Base-by-base conservation (phyloP, 2,113 vertebrate species). In the Triplophysa dalaica region DNA sequence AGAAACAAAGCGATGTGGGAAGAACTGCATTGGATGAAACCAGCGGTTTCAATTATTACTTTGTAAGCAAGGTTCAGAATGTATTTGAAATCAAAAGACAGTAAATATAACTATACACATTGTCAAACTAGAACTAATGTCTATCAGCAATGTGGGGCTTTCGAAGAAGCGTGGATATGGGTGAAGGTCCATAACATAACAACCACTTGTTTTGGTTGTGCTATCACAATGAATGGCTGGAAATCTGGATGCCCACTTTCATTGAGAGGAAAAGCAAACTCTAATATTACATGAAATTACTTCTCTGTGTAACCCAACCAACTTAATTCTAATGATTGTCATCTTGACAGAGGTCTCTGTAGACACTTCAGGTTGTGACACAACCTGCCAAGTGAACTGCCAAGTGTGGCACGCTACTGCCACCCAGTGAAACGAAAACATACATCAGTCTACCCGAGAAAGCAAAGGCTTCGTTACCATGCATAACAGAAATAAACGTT, bases 301-400 rank as follows among this genome's bases (percentile, higher is more conserved):
- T 79, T 82, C 79, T 66, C 70, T 65, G 12, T 78, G 52, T 82
- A 70, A 43, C 70, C 45, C 66, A 72, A 65, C 74, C 77, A 19
- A 17, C 86, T 85, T n/a, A 66, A 85, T 88, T 85, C 90, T 84
- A 87, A 90, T 86, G 87, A 89, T 88, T 85, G 88, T 76, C 85
- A 89, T 89, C 70, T 66, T 70, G 80, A 89, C 87, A 91, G 84
- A 91, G 88, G 89, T 89, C 89, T 86, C 78, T 85, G 79, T 84
- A 89, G 90, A 65, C 75, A 66, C 45, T 90, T 91, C 86, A 87
- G 86, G 89, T 91, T 88, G 82, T 84, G 33, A 33, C 33, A 33
- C 6, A 33, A 6, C 33, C 6, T 33, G 33, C 76, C 66, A 41
- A n/a, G 54, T 48, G 70, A 38, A 24, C 62, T 70, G 63, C 6